Conservation (phyloP, 2,113 vertebrate species). For the Burhinus bistriatus region DNA sequence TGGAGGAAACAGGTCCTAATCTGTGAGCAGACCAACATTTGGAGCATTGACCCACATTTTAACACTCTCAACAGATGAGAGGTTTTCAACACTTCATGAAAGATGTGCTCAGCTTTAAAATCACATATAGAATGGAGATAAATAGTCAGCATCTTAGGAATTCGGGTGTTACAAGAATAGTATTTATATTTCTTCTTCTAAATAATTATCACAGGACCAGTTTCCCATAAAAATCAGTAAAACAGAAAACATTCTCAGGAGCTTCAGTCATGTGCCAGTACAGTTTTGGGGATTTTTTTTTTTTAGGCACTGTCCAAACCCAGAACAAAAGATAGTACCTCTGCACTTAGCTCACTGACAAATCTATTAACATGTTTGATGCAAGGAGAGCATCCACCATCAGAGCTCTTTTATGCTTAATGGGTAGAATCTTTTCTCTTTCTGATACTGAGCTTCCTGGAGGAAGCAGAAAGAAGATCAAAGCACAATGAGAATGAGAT, state of each 20-base stretch:
- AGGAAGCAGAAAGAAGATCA: conserved; percentile 2
- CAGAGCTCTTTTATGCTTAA: background rate
- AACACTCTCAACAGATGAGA: background rate
- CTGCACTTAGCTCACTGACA: background rate
- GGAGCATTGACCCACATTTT: background rate
- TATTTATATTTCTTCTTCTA: background rate
- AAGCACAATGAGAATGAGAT: conserved; percentile 21
- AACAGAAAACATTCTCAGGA: background rate
- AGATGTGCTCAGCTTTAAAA: background rate
- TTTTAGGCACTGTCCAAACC: background rate
- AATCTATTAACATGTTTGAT: background rate
- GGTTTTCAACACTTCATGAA: background rate
- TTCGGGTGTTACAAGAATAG: background rate
- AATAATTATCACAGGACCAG: background rate
- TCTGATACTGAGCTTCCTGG: background rate
- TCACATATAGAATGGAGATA: background rate
- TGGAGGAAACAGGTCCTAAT: background rate
- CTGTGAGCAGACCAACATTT: background rate
- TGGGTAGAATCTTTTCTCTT: background rate
- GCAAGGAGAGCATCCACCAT: background rate
- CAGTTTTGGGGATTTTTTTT: too few relatives aligned
- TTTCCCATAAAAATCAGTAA: background rate
- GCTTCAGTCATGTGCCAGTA: background rate
- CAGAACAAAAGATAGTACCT: background rate
- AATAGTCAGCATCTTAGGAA: background rate